Evolutionary conservation across 2,888 invertebrate genomes (phyloP).

Genomic region (Thecocarcelia acutangulata): DNA sequence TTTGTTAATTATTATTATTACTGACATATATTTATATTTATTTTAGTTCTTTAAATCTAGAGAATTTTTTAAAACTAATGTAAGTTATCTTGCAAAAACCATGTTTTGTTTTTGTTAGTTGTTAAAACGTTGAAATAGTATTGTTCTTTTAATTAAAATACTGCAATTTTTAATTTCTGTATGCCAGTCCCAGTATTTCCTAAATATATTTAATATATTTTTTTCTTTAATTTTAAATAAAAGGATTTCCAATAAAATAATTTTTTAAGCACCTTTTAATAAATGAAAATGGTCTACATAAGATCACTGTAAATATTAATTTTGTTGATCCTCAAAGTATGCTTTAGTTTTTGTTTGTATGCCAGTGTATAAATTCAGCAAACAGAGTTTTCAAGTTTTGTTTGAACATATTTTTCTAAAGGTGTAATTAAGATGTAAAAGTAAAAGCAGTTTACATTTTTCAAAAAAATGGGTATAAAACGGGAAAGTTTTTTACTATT

Average conservation of each 20-base stretch:
- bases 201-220: too few species aligned
- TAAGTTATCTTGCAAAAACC: constrained; percentile 72
- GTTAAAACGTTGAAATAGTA: constrained; percentile 10
- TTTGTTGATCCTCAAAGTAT: constrained; percentile 55
- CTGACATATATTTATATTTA: constrained; percentile 34
- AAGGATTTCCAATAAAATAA: neutral
- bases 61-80: constrained; percentile 75
- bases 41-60: constrained; percentile 73
- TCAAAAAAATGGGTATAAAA: too few species aligned
- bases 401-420: too few species aligned
- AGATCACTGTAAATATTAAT: constrained; percentile 1
- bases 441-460: too few species aligned
- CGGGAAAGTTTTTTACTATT: too few species aligned
- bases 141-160: too few species aligned
- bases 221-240: neutral
- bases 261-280: neutral
- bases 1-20: constrained; percentile 58
- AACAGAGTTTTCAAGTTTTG: constrained; percentile 12
- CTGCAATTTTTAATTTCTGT: too few species aligned
- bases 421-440: too few species aligned
- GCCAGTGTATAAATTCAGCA: neutral
- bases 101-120: constrained; percentile 13
- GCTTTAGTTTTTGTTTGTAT: constrained; percentile 21
- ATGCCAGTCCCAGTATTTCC: too few species aligned
- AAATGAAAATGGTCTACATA: constrained; percentile 3